Base-by-base conservation (phyloP, 2,888 invertebrate species). In the Cryptus armator region DNA sequence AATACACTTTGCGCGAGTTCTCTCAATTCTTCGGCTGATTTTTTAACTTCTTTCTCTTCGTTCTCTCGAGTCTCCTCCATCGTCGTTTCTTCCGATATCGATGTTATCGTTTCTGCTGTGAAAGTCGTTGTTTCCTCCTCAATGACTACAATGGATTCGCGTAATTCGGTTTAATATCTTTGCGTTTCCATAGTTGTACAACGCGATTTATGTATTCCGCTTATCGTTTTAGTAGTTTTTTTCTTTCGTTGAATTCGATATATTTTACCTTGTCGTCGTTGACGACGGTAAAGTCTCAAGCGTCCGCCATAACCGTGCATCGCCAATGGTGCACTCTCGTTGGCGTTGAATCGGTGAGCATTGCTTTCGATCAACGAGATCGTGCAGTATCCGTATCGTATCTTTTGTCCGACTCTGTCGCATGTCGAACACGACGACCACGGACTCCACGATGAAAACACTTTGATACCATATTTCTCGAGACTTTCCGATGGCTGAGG, bases 361-460 rank as follows among this genome's bases (percentile, higher is more conserved):
- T 53, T 4, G 64, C 79, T 68, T 67, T 87, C 76, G 9, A 79
- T 70, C n/a, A 89, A 82, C 4, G 90, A 90, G 79, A 93, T 87
- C 82, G 94, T 95, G 89, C 97, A 97, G 66, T 95, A 94, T 12
- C 97, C 97, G 66, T 95, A 94, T 83, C 95, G 94, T 43, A 95
- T 93, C 84, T 94, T 93, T 87, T 95, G 94, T 5, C 97, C 97
- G 32, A 95, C 94, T 72, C 90, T 91, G 51, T 94, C 95, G 88
- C 97, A 97, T 9, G 91, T 92, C 83, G 96, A 96, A 91, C 97
- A 97, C 43, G 94, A 92, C 7, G 96, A 95, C 97, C 97, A 97
- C 0, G 93, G 90, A 0, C 95, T 93, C 96, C 97, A 97, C 7
- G 93, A 92, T 0, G 95, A 96, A 87, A 94, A 95, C 68, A 95